These are phyloP conservation scores for Palaemon carinicauda DNA, from an alignment of 1,140 invertebrate species.

Conservation along the genomic window DNA sequence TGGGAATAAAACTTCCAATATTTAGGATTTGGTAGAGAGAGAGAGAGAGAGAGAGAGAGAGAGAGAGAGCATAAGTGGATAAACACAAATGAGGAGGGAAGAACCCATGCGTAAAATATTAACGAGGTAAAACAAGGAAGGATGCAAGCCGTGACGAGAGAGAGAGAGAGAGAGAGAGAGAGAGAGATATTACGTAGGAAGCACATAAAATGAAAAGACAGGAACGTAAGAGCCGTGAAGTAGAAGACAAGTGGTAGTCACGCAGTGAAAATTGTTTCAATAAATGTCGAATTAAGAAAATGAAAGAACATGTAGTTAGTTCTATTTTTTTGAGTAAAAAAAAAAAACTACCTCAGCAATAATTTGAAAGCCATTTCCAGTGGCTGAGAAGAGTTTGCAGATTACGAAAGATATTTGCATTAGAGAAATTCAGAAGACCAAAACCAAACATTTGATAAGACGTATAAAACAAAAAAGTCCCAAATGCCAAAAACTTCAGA, in stretches of 20 bases:
- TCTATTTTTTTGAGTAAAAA: too few species aligned
- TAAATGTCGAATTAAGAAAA: background rate
- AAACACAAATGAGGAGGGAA: background rate
- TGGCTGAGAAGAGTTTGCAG: too few species aligned
- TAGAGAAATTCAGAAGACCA: too few species aligned
- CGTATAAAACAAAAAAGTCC: too few species aligned
- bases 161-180: background rate
- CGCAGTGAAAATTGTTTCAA: background rate
- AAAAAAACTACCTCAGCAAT: too few species aligned
- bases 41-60: background rate
- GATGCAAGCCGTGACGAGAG: background rate
- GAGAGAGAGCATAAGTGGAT: background rate
- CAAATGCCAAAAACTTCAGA: too few species aligned
- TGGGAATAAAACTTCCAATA: too few species aligned
- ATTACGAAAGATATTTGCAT: too few species aligned
- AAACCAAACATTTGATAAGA: too few species aligned
- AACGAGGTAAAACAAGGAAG: background rate
- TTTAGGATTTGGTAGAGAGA: background rate
- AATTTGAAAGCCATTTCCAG: too few species aligned
- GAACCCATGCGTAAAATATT: background rate
- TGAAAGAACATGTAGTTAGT: background rate
- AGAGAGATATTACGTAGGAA: background rate
- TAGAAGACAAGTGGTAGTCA: background rate
- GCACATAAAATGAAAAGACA: background rate
- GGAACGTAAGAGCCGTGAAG: background rate